Percentiles rank a stretch among this genome's conserved stretches.
Evolutionary conservation across 2,888 invertebrate genomes (phyloP).

Genomic region (Lydus trimaculatus): DNA sequence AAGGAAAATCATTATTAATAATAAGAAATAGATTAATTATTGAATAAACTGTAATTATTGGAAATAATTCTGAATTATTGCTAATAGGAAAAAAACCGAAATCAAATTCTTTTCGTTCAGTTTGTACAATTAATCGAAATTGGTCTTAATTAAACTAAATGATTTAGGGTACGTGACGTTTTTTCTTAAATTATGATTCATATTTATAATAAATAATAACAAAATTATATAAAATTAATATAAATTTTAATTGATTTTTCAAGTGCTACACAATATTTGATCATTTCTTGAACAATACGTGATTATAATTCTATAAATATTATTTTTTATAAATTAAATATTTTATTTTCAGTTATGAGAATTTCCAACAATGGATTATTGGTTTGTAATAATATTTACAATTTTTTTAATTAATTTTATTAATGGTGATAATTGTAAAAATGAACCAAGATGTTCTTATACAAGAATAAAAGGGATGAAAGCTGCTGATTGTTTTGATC

Average conservation of each 20-base stretch:
- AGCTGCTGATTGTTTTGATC: conserved; percentile 54
- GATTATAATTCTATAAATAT: conserved; percentile 19
- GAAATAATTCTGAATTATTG: not conserved
- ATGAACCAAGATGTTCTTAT: conserved; percentile 44
- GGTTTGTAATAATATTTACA: conserved; percentile 17
- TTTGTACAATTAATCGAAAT: not conserved
- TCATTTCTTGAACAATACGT: not conserved
- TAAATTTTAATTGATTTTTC: not conserved
- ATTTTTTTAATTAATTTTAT: conserved; percentile 12
- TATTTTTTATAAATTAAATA: conserved; percentile 21
- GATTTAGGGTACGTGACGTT: conserved; percentile 2
- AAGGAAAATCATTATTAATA: not conserved
- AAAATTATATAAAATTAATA: not conserved
- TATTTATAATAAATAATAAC: not conserved
- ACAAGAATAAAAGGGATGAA: conserved; percentile 47
- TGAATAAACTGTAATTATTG: not conserved
- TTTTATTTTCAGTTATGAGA: conserved; percentile 24
- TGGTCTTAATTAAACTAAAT: conserved; percentile 3
- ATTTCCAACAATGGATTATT: conserved; percentile 15
- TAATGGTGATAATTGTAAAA: conserved; percentile 36
- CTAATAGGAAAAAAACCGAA: not conserved
- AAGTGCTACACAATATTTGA: not conserved
- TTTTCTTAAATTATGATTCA: not conserved
- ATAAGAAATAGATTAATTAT: not conserved
- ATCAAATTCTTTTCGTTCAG: not conserved